Evolutionary conservation across 2,888 invertebrate genomes (phyloP), one percentile per base, ranked within the genome.

Genomic region (Gymnoscelis rufifasciata): DNA sequence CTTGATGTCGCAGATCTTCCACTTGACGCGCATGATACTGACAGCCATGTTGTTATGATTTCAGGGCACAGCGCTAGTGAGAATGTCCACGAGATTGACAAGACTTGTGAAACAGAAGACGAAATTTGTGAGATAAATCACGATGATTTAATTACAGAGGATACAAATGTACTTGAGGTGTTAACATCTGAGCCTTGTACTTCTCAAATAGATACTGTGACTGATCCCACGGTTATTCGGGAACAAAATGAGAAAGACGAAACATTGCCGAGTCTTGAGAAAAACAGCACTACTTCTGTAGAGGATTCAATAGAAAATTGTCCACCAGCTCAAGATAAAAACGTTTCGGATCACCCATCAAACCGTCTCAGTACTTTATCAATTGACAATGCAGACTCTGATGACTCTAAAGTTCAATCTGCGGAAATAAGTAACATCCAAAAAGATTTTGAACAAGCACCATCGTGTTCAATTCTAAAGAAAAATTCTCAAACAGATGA

Each of bases 1-100:
- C 53, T 83, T 47, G 88, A 88, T 66, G 82, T 84, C 3, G 84
- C 84, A 37, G 86, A 87, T 56, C 65, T 87, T 24, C 83, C 86
- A n/a, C 59, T 87, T 24, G 89, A 88, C 51, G 77, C 76, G 27
- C 83, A 83, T 55, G 87, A 84, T 13, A 72, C 66, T 51, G 74
- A 73, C 30, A 73, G 68, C 54, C 56, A 64, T 36, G 68, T 65
- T 11, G 58, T 60, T 14, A 54, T 64, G 14, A 53, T 65, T 33
- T 76, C 76, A 7, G 73, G 75, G 36, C 71, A 69, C 7, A 76
- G 71, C 54, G 74, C 69, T 51, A 78, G 70, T 62, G 80, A 78
- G 53, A 64, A 57, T 52, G 29, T 70, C 23, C 52, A 52, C 11
- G 78, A 68, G 56, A 67, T 62, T 56, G 74, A 71, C 48, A 76